These are phyloP conservation scores for Aphaenogaster floridana DNA, from an alignment of 1,140 invertebrate species.

Conservation along the genomic window DNA sequence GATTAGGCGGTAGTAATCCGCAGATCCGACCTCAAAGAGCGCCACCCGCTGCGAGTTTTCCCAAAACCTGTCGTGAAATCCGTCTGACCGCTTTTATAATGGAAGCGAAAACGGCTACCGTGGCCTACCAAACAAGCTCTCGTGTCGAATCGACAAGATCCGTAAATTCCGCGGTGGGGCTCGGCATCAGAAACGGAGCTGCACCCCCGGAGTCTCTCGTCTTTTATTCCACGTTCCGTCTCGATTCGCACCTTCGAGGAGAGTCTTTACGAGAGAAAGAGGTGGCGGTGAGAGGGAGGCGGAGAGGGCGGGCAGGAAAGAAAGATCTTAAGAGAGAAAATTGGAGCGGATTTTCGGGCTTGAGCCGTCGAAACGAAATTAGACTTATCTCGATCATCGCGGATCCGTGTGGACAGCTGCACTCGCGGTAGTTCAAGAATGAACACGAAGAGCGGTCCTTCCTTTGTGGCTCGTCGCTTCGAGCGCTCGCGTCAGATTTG, in stretches of 20 bases:
- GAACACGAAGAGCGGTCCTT: conserved; percentile 33
- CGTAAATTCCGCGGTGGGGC: conserved; percentile 40
- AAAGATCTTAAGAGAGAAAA: conserved; percentile 67
- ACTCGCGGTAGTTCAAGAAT: conserved; percentile 48
- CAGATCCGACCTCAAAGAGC: conserved; percentile 62
- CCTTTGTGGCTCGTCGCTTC: conserved; percentile 51
- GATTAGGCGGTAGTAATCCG: conserved; percentile 74
- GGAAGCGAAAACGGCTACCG: conserved; percentile 63
- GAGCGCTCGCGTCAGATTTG: conserved; percentile 69
- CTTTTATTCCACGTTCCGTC: conserved; percentile 56
- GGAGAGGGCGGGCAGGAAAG: conserved; percentile 6
- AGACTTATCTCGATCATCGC: conserved; percentile 81
- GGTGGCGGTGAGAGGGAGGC: neutral
- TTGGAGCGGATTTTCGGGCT: conserved; percentile 77
- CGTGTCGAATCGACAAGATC: conserved; percentile 19
- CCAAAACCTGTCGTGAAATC: conserved; percentile 79
- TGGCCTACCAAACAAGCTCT: conserved; percentile 71
- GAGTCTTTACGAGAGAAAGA: neutral
- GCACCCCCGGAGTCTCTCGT: conserved; percentile 26
- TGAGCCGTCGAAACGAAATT: conserved; percentile 76
- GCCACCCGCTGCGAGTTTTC: conserved; percentile 79
- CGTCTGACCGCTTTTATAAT: conserved; percentile 67
- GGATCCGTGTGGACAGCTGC: conserved; percentile 71
- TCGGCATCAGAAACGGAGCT: neutral
- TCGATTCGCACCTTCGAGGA: conserved; percentile 69